Evolutionary conservation across 1,140 invertebrate species (phyloP).

Genomic region (Trypoxylus dichotomus): DNA sequence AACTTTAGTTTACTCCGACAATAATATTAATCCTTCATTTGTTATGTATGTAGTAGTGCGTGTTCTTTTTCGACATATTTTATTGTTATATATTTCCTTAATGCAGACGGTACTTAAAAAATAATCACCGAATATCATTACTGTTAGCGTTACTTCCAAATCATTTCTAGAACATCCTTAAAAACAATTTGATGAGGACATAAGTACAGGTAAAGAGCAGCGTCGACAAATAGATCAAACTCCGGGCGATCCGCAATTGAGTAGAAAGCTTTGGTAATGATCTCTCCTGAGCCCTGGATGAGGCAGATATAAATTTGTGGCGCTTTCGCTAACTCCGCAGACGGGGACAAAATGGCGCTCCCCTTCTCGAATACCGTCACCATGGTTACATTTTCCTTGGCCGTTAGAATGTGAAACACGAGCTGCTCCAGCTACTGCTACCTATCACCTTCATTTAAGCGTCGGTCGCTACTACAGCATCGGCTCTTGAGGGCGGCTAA

Average conservation of each 20-base stretch:
- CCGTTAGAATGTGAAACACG: constrained; percentile 39
- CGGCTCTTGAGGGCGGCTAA: neutral
- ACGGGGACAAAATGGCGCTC: constrained; percentile 49
- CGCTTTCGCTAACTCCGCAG: constrained; percentile 51
- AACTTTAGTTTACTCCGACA: too few relatives aligned
- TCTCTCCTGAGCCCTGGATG: constrained; percentile 55
- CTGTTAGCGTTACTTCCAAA: neutral
- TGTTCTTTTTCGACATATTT: too few relatives aligned
- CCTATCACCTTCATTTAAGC: constrained; percentile 27
- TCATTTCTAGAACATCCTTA: constrained; percentile 14
- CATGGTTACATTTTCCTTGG: constrained; percentile 47
- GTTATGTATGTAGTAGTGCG: too few relatives aligned
- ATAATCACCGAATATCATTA: neutral
- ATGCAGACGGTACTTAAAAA: neutral
- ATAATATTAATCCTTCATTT: too few relatives aligned
- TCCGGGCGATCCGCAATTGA: constrained; percentile 54
- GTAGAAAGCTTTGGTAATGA: constrained; percentile 56
- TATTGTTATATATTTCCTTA: neutral
- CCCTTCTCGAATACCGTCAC: constrained; percentile 40
- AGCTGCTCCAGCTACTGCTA: neutral
- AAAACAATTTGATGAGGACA: constrained; percentile 37
- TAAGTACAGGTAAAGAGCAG: constrained; percentile 32
- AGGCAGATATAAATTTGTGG: constrained; percentile 56
- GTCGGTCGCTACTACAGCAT: constrained; percentile 19
- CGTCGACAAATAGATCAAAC: constrained; percentile 54